These are phyloP conservation scores for Apteryx owenii DNA, from an alignment of 2,113 vertebrate genomes.

Conservation along the genomic window DNA sequence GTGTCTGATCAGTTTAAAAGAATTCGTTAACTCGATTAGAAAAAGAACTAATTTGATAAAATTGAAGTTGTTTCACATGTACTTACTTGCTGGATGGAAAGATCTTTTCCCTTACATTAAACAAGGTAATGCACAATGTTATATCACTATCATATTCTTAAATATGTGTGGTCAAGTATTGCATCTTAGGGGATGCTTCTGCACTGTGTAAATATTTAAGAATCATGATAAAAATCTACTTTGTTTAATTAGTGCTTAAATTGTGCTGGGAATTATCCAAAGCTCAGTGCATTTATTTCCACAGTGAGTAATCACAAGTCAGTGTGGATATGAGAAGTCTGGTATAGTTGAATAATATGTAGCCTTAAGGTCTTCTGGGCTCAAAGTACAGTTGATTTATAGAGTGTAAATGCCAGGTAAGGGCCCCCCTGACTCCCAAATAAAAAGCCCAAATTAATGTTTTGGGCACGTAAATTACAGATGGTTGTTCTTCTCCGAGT, in stretches of 20 bases:
- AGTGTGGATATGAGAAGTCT: not conserved
- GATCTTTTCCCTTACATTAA: not conserved
- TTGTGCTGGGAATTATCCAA: not conserved
- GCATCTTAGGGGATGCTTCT: not conserved
- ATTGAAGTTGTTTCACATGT: not conserved
- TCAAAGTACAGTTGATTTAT: not conserved
- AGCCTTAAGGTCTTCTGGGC: not conserved
- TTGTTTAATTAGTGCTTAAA: conserved; percentile 10
- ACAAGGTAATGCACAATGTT: not conserved
- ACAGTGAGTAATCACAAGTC: not conserved
- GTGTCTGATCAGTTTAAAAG: not conserved
- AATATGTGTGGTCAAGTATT: not conserved
- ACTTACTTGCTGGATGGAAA: not conserved
- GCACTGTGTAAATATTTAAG: not conserved
- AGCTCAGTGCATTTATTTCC: not conserved
- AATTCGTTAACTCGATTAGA: not conserved
- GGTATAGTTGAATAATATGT: not conserved
- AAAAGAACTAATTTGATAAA: not conserved
- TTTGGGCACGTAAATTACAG: not conserved
- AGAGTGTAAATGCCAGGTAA: not conserved
- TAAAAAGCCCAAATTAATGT: not conserved
- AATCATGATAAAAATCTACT: not conserved
- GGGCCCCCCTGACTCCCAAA: no score
- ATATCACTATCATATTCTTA: not conserved
- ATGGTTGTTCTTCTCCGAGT: not conserved